Percentiles rank a stretch among this genome's conserved stretches.
Conservation (phyloP, 2,888 invertebrate species). For the Anorthoa munda region DNA sequence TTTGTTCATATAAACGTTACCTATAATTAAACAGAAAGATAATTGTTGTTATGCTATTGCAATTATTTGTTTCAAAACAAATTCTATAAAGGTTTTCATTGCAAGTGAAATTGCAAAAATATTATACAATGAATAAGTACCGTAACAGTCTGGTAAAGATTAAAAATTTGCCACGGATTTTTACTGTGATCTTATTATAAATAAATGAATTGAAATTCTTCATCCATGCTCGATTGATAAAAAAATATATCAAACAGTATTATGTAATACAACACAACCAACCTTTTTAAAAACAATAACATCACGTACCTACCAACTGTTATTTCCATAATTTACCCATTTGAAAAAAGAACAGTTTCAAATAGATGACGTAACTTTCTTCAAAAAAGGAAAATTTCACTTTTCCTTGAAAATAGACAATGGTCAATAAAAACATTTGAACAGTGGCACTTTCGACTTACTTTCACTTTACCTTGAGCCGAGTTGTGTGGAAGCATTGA, state of each 20-base stretch:
- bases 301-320: neutral
- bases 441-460: conserved; percentile 80
- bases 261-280: neutral
- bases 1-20: conserved; percentile 44
- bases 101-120: conserved; percentile 24
- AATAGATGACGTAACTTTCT: conserved; percentile 23
- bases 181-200: conserved; percentile 1
- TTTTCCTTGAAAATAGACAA: conserved; percentile 59
- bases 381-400: conserved; percentile 40
- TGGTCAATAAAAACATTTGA: conserved; percentile 68
- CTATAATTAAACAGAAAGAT: conserved; percentile 49
- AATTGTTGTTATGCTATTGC: conserved; percentile 41
- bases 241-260: conserved; percentile 1
- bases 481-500: conserved; percentile 78
- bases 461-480: conserved; percentile 84
- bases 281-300: neutral
- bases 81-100: conserved; percentile 23
- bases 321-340: conserved; percentile 4
- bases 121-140: conserved; percentile 52
- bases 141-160: conserved; percentile 34
- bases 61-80: conserved; percentile 29
- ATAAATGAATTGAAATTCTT: conserved; percentile 16
- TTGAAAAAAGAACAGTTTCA: conserved; percentile 7
- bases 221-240: conserved; percentile 3
- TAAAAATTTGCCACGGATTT: conserved; percentile 48